phyloP scores from a whole-genome alignment of 2,797 vertebrate species.

The Poecilia picta region DNA sequence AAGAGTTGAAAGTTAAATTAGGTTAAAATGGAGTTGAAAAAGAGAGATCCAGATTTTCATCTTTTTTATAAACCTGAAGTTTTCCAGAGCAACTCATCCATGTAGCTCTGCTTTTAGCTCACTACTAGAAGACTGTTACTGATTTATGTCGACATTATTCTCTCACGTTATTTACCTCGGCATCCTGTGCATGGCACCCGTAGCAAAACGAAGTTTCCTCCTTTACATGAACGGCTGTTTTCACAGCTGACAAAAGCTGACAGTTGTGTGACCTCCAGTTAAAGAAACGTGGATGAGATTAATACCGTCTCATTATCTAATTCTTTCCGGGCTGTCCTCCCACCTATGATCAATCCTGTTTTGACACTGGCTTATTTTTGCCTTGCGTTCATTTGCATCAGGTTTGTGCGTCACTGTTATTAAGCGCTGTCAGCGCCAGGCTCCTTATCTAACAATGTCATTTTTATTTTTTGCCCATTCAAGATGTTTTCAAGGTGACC shows the following conservation, averaged over 20 bases:
- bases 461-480: conserved; percentile 15
- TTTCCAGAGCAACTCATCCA: neutral
- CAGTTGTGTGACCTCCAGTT: conserved; percentile 17
- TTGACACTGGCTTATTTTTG: conserved; percentile 53
- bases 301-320: conserved; percentile 32
- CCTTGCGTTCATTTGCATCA: conserved; percentile 47
- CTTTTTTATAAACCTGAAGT: neutral
- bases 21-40: neutral
- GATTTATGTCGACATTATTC: conserved; percentile 39
- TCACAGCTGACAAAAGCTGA: conserved; percentile 46
- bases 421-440: conserved; percentile 9
- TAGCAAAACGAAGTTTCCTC: conserved; percentile 37
- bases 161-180: conserved; percentile 22
- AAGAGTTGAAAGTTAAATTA: neutral
- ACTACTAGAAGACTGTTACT: conserved; percentile 18
- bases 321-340: conserved; percentile 46
- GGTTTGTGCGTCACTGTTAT: conserved; percentile 54
- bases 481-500: conserved; percentile 15
- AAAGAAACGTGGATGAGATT: conserved; percentile 38
- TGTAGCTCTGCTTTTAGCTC: conserved; percentile 8
- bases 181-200: conserved; percentile 13
- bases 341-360: conserved; percentile 41
- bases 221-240: conserved; percentile 20
- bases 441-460: conserved; percentile 28
- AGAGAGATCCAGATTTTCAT: conserved; percentile 4